Base-by-base conservation (phyloP, 2,797 vertebrate species). In the Coccyzus lansbergi region DNA sequence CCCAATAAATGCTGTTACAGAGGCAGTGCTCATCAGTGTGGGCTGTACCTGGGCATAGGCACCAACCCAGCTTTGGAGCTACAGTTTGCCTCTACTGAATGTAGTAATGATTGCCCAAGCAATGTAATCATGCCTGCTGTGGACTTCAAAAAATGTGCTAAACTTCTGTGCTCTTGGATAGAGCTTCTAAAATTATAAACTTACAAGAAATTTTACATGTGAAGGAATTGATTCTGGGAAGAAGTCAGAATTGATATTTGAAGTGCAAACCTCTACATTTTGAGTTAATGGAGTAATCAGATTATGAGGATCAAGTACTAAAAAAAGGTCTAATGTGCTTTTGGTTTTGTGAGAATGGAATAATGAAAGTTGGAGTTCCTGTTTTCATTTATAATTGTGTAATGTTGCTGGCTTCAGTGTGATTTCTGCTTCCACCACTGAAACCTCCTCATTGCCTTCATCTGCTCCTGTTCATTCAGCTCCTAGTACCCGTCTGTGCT, bases 201-300 rank as follows among this genome's bases (percentile, higher is more conserved):
- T 20, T 16, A 2, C 13, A 60, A 67, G n/a, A 31, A 53, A 46
- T 38, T 25, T 18, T 51, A 4, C 0, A 0, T 2, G 3, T n/a
- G 29, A 79, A 62, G 21, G 12, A 67, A 28, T 42, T 1, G 0
- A 14, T 55, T 87, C 21, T 14, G 44, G n/a, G 46, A 36, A 69
- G 38, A 65, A 46, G 11, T 51, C 5, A 8, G 8, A 11, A 25
- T 17, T 2, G 5, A 40, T 22, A 42, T 15, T 68, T 83, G n/a
- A 16, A 53, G 18, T 11, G 12, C 33, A 58, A 24, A 64, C 13
- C 26, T 52, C 10, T 48, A 51, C 17, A 19, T 5, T 28, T 46
- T 26, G 13, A 68, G 8, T 13, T 65, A 51, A 51, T 9, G 9
- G n/a, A 67, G 15, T 63, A 79, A 63, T 7, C 7, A 1, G 1